phyloP scores from a whole-genome alignment of 2,797 vertebrate genomes.

The Siniperca scherzeri region DNA sequence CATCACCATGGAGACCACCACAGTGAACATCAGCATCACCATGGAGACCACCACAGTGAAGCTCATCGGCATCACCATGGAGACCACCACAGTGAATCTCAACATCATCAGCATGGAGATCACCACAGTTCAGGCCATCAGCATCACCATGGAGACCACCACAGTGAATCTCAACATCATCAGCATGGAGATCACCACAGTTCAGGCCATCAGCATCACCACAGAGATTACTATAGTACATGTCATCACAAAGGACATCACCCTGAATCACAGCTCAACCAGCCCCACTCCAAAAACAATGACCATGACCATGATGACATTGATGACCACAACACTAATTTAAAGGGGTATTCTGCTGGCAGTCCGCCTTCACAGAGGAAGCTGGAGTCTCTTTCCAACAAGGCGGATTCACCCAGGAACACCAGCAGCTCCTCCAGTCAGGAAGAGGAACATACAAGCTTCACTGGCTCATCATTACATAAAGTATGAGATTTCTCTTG shows the following conservation, averaged over 20 bases:
- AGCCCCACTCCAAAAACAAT: conserved; percentile 28
- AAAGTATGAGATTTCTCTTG: conserved; percentile 62
- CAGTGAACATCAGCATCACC: conserved; percentile 6
- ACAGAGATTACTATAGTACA: conserved; percentile 23
- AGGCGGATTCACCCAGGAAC: conserved; percentile 60
- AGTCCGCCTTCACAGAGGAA: conserved; percentile 36
- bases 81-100: conserved; percentile 15
- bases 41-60: conserved; percentile 32
- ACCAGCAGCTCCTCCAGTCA: conserved; percentile 63
- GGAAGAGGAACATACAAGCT: conserved; percentile 74
- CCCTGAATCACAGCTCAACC: conserved; percentile 38
- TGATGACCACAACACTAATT: conserved; percentile 30
- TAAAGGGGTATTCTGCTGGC: conserved; percentile 23
- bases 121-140: conserved; percentile 12
- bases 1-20: conserved; percentile 36
- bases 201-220: not conserved
- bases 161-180: conserved; percentile 11
- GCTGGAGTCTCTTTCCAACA: conserved; percentile 55
- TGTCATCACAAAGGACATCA: conserved; percentile 28
- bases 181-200: conserved; percentile 26
- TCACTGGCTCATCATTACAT: conserved; percentile 56
- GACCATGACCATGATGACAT: conserved; percentile 32
- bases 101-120: conserved; percentile 32
- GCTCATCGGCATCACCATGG: conserved; percentile 20
- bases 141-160: conserved; percentile 37